Conservation (phyloP, 2,888 invertebrate genomes). For the Oscheius sp. region DNA sequence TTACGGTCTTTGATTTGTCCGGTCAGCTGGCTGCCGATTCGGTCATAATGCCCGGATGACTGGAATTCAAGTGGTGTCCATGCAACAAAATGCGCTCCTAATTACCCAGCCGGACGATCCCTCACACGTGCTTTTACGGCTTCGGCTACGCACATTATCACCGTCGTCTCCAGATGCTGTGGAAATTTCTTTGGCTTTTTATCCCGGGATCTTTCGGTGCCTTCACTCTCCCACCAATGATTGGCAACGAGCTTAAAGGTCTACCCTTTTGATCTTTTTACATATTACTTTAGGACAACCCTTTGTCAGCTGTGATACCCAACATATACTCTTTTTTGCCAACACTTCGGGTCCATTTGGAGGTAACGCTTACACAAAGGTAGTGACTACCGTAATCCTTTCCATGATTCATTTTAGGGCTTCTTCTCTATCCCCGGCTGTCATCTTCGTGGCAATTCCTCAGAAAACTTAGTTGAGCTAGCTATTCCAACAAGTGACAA, state of each 20-base stretch:
- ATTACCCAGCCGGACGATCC: conserved; percentile 25
- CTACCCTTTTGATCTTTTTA: not conserved
- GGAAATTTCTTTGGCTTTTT: conserved; percentile 13
- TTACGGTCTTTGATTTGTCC: conserved; percentile 17
- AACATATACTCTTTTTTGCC: conserved; percentile 57
- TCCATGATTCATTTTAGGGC: conserved; percentile 20
- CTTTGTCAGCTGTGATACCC: conserved; percentile 58
- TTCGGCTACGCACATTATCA: conserved; percentile 30
- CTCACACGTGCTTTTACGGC: conserved; percentile 37
- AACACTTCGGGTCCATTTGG: conserved; percentile 55
- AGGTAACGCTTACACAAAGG: conserved; percentile 67
- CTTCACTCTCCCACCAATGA: conserved; percentile 14
- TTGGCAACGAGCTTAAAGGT: conserved; percentile 24
- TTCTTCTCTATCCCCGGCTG: conserved; percentile 61
- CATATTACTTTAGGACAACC: conserved; percentile 53
- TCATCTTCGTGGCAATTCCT: conserved; percentile 56
- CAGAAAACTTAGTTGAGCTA: conserved; percentile 55
- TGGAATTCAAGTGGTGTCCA: conserved; percentile 38
- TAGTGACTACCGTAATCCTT: conserved; percentile 31
- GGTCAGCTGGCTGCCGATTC: conserved; percentile 8
- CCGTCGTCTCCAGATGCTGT: conserved; percentile 19
- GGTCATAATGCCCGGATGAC: conserved; percentile 36
- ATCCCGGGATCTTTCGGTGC: not conserved
- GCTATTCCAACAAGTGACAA: conserved; percentile 60
- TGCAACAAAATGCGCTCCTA: conserved; percentile 36